Percentiles rank a stretch among this genome's conserved stretches.
Evolutionary conservation across 2,113 vertebrate species (phyloP).

Genomic region (Neomonachus schauinslandi): DNA sequence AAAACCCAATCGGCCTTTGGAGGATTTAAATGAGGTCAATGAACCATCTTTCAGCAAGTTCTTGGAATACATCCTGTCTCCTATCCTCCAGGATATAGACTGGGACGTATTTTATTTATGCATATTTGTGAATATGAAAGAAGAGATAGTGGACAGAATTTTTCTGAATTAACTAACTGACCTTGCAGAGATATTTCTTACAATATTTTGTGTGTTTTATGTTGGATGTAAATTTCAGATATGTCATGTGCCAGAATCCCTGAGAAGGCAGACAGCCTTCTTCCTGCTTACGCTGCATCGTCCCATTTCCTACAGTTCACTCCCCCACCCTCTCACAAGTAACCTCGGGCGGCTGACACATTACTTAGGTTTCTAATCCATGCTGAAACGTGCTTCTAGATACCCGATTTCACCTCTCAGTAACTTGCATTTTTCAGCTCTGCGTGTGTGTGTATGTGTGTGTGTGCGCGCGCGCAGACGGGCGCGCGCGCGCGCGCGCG

Average conservation of each 20-base stretch:
- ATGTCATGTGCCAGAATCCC: constrained; percentile 73
- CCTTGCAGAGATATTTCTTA: constrained; percentile 9
- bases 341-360: constrained; percentile 8
- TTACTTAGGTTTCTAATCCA: constrained; percentile 63
- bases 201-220: constrained; percentile 69
- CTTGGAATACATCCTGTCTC: constrained; percentile 73
- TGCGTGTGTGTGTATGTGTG: not conserved
- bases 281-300: not conserved
- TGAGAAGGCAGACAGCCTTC: constrained; percentile 57
- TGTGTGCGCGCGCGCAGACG: not conserved
- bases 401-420: constrained; percentile 75
- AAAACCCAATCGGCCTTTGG: constrained; percentile 71
- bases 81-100: not conserved
- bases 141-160: not conserved
- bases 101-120: constrained; percentile 45
- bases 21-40: constrained; percentile 81
- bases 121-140: constrained; percentile 19
- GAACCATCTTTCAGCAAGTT: constrained; percentile 77
- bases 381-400: constrained; percentile 54
- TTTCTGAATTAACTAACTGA: constrained; percentile 70
- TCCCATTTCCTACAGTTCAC: constrained; percentile 31
- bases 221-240: constrained; percentile 68
- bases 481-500: not conserved
- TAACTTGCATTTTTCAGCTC: constrained; percentile 77
- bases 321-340: constrained; percentile 13